Conservation (phyloP, 2,888 invertebrate species). For the Taphrorychus bicolor region DNA sequence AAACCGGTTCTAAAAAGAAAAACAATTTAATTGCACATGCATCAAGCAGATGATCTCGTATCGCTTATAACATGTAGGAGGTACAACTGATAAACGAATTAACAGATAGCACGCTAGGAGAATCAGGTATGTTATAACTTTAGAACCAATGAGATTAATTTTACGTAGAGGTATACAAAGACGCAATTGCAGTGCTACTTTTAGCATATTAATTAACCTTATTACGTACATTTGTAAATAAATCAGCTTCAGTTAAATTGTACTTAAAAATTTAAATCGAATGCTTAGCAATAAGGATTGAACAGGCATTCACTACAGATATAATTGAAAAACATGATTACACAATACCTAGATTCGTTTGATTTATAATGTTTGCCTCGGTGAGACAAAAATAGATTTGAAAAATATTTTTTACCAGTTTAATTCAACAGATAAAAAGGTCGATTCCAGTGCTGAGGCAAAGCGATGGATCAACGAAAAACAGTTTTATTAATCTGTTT, state of each 20-base stretch:
- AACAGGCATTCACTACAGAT: background rate
- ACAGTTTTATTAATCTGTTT: no score
- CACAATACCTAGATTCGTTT: background rate
- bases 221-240: background rate
- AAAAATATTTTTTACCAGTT: background rate
- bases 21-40: background rate
- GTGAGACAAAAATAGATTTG: background rate
- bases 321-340: background rate
- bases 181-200: background rate
- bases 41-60: background rate
- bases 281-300: background rate
- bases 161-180: background rate
- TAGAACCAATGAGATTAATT: background rate
- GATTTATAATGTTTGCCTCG: background rate
- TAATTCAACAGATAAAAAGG: background rate
- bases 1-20: background rate
- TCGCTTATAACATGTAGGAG: background rate
- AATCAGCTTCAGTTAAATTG: background rate
- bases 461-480: no score
- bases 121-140: background rate
- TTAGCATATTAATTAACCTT: background rate
- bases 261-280: background rate
- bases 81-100: background rate
- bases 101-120: no score
- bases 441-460: no score